Evolutionary conservation across 2,888 invertebrate species (phyloP).

Genomic region (Deilephila porcellus): DNA sequence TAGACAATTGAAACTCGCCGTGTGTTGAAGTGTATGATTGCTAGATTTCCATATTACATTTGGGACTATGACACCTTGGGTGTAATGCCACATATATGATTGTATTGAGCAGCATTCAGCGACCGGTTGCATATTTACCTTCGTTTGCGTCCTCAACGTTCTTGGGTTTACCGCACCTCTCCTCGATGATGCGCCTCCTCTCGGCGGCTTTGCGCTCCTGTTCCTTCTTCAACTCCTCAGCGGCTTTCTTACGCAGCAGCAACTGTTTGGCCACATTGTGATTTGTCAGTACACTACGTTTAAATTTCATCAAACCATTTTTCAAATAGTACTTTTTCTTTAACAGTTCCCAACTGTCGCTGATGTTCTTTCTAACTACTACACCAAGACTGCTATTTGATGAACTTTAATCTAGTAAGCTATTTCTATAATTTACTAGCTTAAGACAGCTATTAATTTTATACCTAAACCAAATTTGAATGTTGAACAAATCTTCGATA

Average conservation of each 20-base stretch:
- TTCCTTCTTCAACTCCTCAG: slow-evolving; percentile 99
- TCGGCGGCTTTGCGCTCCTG: slow-evolving; percentile 99
- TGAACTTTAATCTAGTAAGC: too few relatives aligned
- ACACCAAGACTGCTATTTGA: too few relatives aligned
- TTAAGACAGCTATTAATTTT: too few relatives aligned
- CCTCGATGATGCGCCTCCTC: slow-evolving; percentile 98
- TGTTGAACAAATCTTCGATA: neutral
- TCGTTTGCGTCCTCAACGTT: slow-evolving; percentile 96
- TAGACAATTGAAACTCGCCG: slow-evolving; percentile 44
- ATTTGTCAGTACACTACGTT: too few relatives aligned
- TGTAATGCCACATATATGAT: slow-evolving; percentile 23
- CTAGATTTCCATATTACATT: slow-evolving; percentile 39
- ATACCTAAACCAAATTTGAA: too few relatives aligned
- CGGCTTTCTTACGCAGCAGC: slow-evolving; percentile 99
- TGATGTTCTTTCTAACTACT: too few relatives aligned
- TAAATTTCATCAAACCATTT: too few relatives aligned
- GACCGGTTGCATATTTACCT: slow-evolving; percentile 85
- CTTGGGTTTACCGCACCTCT: slow-evolving; percentile 96
- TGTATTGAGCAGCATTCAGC: slow-evolving; percentile 36
- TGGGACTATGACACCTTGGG: slow-evolving; percentile 32
- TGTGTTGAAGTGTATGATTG: slow-evolving; percentile 60
- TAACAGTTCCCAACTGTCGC: too few relatives aligned
- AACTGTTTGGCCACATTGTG: slow-evolving; percentile 84
- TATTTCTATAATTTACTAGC: too few relatives aligned
- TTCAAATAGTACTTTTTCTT: too few relatives aligned